phyloP scores from a whole-genome alignment of 1,140 invertebrate genomes.

The Papilio glaucus region DNA sequence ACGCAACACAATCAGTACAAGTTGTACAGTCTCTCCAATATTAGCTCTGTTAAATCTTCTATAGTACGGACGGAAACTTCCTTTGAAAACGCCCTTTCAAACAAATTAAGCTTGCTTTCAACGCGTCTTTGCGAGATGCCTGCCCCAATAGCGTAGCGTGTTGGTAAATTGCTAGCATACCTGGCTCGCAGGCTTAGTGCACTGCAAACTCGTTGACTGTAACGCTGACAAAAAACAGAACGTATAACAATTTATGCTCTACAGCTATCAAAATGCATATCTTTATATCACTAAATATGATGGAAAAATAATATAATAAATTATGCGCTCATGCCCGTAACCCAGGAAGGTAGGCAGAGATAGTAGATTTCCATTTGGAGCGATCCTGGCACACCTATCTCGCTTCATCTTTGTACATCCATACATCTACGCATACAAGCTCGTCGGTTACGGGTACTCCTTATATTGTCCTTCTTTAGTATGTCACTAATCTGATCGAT shows the following conservation, averaged over 20 bases:
- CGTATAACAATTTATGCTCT: neutral
- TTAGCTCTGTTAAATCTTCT: constrained; percentile 41
- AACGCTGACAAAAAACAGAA: neutral
- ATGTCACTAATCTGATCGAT: no score
- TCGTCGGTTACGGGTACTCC: no score
- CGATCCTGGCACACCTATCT: no score
- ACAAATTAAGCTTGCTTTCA: constrained; percentile 50
- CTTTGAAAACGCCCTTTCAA: constrained; percentile 50
- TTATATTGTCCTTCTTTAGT: no score
- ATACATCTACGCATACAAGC: no score
- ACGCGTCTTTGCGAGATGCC: constrained; percentile 41
- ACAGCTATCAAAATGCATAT: neutral
- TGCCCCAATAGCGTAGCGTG: constrained; percentile 40
- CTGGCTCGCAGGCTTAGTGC: constrained; percentile 33
- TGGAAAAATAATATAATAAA: no score
- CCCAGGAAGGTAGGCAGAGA: no score
- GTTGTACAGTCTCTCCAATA: constrained; percentile 40
- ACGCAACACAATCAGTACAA: neutral
- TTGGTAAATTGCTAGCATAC: constrained; percentile 50
- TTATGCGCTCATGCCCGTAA: no score
- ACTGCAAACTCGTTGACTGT: neutral
- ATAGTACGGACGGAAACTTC: constrained; percentile 38
- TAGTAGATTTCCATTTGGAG: no score
- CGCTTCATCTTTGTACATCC: no score
- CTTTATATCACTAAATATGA: no score